Base-by-base conservation (phyloP, 2,888 invertebrate genomes). In the Diabrotica balteata region DNA sequence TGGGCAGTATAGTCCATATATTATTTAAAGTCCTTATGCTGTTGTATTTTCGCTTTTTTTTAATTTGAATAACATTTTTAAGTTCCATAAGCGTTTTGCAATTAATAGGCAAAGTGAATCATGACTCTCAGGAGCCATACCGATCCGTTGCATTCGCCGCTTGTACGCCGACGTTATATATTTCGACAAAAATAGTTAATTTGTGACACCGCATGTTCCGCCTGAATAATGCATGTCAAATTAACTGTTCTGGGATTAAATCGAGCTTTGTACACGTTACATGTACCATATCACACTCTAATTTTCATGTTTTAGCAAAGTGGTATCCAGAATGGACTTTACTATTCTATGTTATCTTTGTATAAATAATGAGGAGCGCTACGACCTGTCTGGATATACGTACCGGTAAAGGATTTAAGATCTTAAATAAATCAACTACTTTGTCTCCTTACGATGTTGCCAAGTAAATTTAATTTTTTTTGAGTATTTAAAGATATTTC, bases 211-310 rank as follows among this genome's bases (percentile, higher is more conserved):
- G 59, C 63, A 62, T 63, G 63, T 63, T 61, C 59, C 63, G 32
- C 54, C 63, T 68, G 68, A 68, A 68, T 68, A 61, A 68, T 68
- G 58, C 32, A 68, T 52, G 58, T 59, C 65, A 65, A 60, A 68
- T 68, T 68, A 68, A 62, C 65, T 59, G 68, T 50, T 57, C 44
- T 22, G 58, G 58, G 61, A 68, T 68, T 65, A 65, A 68, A 65
- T 62, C 53, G 68, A 63, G 63, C 67, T 57, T 67, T 63, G 49
- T 54, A 59, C 59, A 47, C 50, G 49, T 49, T 58, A n/a, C 62
- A 58, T 52, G 64, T 32, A n/a, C 54, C 54, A 10, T 42, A 50
- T 65, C 62, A 61, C 32, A 65, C 65, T 57, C 47, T 61, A 59
- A 62, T 62, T 65, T 68, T 65, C 65, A 68, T 60, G 61, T 65